Evolutionary conservation across 2,888 invertebrate genomes (phyloP).

Genomic region (Byasa hedistus): DNA sequence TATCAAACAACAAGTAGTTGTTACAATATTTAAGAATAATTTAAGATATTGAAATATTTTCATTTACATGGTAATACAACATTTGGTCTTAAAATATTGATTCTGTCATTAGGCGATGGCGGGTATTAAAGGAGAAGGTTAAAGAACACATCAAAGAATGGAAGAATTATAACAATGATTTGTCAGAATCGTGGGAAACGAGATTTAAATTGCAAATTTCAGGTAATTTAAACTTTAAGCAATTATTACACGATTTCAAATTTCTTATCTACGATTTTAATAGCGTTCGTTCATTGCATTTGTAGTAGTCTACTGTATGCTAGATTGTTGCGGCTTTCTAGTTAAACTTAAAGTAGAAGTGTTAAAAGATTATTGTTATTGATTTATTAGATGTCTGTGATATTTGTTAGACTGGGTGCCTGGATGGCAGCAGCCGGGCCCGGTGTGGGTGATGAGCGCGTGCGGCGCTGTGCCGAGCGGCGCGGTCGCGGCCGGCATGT

Average conservation of each 20-base stretch:
- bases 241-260: background rate
- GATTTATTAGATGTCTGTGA: background rate
- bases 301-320: no score
- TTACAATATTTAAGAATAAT: no score
- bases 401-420: conserved; percentile 54
- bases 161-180: conserved; percentile 57
- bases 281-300: no score
- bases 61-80: no score
- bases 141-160: conserved; percentile 57
- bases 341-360: no score
- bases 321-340: no score
- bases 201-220: conserved; percentile 54
- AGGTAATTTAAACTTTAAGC: conserved; percentile 43
- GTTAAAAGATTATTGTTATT: background rate
- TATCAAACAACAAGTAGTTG: no score
- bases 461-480: conserved; percentile 71
- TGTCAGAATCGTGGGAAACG: conserved; percentile 61
- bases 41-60: no score
- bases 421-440: conserved; percentile 49
- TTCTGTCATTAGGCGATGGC: conserved; percentile 54
- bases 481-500: conserved; percentile 62
- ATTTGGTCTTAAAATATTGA: conserved; percentile 6
- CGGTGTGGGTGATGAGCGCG: conserved; percentile 70
- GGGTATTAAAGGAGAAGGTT: conserved; percentile 55
- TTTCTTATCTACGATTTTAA: background rate